Percentiles rank a stretch among this genome's conserved stretches.
These are phyloP conservation scores for Rhynchopsitta pachyrhyncha DNA, from an alignment of 2,113 vertebrate species.

Conservation along the genomic window DNA sequence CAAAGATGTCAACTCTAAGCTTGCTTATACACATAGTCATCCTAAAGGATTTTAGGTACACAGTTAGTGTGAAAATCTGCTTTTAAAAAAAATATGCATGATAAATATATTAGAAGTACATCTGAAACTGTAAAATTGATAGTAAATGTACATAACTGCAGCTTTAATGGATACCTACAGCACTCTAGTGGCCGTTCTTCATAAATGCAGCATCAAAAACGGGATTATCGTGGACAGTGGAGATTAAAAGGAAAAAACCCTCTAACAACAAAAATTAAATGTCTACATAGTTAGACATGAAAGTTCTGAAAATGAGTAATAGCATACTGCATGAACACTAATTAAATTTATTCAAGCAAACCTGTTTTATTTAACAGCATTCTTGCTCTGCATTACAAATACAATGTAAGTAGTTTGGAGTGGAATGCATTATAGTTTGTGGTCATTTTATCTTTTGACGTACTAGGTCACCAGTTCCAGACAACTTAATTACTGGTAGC, in stretches of 20 bases:
- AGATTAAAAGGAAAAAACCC: background rate
- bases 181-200: constrained; percentile 81
- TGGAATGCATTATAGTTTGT: background rate
- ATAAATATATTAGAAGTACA: background rate
- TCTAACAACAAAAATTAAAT: background rate
- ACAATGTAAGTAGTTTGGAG: background rate
- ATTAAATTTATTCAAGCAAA: constrained; percentile 31
- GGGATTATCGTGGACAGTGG: background rate
- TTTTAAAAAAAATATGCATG: background rate
- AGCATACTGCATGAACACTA: background rate
- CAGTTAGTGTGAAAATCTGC: background rate
- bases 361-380: background rate
- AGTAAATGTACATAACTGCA: background rate
- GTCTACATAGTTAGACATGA: background rate
- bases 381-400: background rate
- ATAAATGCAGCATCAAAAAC: constrained; percentile 68
- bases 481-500: background rate
- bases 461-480: constrained; percentile 2
- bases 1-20: background rate
- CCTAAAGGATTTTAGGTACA: background rate
- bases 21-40: background rate
- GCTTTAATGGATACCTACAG: constrained; percentile 73
- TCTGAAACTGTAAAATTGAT: background rate
- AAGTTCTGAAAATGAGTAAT: constrained; percentile 6
- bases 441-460: constrained; percentile 13